Conservation (phyloP, 2,888 invertebrate species). For the Dicyrtomina minuta region DNA sequence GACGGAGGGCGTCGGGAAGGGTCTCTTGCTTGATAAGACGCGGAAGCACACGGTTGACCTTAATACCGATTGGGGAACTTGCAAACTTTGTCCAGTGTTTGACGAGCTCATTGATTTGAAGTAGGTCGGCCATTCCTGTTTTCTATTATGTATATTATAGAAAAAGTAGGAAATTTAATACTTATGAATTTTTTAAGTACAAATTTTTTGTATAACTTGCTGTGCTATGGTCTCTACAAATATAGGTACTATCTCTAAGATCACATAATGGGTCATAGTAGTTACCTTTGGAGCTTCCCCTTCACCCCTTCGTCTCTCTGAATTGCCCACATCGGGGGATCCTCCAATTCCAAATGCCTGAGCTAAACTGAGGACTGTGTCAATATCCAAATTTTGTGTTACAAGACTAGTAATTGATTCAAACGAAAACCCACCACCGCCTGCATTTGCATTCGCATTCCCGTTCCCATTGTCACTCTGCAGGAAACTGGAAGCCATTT, state of each 20-base stretch:
- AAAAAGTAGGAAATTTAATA: no score
- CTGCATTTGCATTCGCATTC: no score
- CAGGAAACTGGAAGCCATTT: slow-evolving; percentile 42
- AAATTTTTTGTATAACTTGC: no score
- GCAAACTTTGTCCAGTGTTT: slow-evolving; percentile 44
- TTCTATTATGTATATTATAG: slow-evolving; percentile 4
- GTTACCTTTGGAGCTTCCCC: slow-evolving; percentile 26
- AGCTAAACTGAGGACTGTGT: slow-evolving; percentile 48
- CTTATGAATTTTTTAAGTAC: no score
- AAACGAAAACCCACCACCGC: slow-evolving; percentile 43
- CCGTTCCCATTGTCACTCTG: slow-evolving; percentile 20
- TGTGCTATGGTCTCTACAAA: no score
- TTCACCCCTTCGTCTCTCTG: slow-evolving; percentile 37
- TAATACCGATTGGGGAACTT: slow-evolving; percentile 47
- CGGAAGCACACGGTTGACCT: slow-evolving; percentile 49
- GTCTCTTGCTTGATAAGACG: slow-evolving; percentile 46
- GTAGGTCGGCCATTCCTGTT: slow-evolving; percentile 41
- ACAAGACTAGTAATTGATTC: slow-evolving; percentile 43
- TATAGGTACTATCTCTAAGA: no score
- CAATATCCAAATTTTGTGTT: slow-evolving; percentile 46
- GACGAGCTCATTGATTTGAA: slow-evolving; percentile 47
- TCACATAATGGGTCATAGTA: no score
- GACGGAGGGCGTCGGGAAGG: slow-evolving; percentile 49
- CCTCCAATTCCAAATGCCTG: slow-evolving; percentile 42
- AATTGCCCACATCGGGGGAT: slow-evolving; percentile 8